Evolutionary conservation across 2,113 vertebrate genomes (phyloP).

Genomic region (Dunckerocampus dactyliophorus): DNA sequence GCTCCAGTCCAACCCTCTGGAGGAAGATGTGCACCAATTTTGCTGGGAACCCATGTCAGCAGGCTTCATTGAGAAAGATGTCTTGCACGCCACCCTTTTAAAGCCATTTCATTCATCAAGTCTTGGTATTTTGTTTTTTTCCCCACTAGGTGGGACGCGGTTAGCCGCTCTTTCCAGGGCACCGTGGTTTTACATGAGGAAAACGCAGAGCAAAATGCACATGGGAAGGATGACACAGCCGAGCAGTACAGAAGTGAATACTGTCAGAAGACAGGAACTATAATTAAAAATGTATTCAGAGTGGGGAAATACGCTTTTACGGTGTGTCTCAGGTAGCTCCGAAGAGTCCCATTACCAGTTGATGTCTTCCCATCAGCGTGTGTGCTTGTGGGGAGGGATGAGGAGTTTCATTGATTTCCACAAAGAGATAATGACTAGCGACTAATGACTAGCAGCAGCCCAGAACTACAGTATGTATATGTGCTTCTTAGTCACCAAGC

Average conservation of each 20-base stretch:
- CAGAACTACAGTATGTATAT: neutral
- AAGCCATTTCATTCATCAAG: neutral
- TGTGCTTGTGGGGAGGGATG: neutral
- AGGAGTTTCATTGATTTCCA: slow-evolving; percentile 30
- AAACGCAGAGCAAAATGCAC: too few species aligned
- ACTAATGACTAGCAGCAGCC: neutral
- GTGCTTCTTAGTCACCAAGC: neutral
- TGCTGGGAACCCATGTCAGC: too few species aligned
- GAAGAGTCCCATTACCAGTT: slow-evolving; percentile 45
- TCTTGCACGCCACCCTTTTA: neutral
- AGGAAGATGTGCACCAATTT: neutral
- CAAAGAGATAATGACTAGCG: slow-evolving; percentile 17
- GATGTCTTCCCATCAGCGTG: slow-evolving; percentile 48
- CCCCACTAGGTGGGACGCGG: neutral
- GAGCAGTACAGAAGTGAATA: slow-evolving; percentile 19
- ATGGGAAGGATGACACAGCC: neutral
- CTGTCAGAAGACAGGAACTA: slow-evolving; percentile 7
- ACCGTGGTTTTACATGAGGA: neutral
- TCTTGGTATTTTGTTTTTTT: neutral
- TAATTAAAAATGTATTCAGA: slow-evolving; percentile 40
- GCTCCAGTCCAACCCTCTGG: neutral
- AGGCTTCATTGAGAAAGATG: neutral
- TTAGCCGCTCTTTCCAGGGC: neutral
- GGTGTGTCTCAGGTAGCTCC: slow-evolving; percentile 36
- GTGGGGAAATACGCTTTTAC: slow-evolving; percentile 37